Conservation (phyloP, 1,140 invertebrate genomes). For the Periplaneta americana region DNA sequence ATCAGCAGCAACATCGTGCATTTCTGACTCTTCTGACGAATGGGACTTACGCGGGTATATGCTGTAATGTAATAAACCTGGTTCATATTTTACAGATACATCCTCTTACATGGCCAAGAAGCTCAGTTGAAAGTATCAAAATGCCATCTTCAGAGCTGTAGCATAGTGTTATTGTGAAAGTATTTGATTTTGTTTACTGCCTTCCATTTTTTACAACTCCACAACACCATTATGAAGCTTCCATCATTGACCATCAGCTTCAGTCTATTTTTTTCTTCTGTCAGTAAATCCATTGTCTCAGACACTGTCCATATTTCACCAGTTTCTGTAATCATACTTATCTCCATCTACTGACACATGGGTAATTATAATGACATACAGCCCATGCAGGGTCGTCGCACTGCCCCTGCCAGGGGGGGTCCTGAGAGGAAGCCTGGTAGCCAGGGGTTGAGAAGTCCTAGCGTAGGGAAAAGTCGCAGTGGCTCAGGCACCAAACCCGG, state of each 20-base stretch:
- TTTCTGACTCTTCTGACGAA: not conserved
- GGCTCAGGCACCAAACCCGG: conserved; percentile 7
- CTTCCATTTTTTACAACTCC: not conserved
- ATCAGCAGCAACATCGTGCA: not conserved
- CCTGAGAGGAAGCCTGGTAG: conserved; percentile 12
- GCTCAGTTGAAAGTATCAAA: not conserved
- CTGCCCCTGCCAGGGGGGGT: conserved; percentile 8
- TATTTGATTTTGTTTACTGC: not conserved
- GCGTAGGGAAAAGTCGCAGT: conserved; percentile 18
- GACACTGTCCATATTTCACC: not conserved
- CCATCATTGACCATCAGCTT: not conserved
- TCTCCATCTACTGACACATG: not conserved
- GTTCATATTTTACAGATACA: not conserved
- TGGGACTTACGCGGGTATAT: not conserved
- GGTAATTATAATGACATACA: not conserved
- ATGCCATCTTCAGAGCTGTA: not conserved
- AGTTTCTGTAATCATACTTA: not conserved
- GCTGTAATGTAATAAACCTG: not conserved
- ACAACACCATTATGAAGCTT: not conserved
- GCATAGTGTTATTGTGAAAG: not conserved
- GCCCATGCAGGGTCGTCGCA: conserved; percentile 10
- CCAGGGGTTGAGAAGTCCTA: conserved; percentile 15
- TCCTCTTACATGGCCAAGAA: not conserved
- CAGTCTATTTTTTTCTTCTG: not conserved
- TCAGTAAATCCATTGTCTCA: not conserved